Conservation (phyloP, 2,888 invertebrate species). For the Cataglyphis livida region DNA sequence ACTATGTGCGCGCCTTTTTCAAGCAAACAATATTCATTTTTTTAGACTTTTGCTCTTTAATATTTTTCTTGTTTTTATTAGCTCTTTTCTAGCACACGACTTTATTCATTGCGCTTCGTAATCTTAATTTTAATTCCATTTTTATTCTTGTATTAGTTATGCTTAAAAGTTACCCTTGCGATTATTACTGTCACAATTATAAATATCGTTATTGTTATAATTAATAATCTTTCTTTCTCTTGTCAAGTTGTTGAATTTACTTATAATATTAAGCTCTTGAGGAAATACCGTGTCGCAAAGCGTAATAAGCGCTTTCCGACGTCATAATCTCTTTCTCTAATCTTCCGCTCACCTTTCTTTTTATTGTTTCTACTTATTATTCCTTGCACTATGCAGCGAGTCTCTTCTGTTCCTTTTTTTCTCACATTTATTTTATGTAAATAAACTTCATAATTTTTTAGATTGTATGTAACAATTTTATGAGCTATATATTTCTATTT, state of each 20-base stretch:
- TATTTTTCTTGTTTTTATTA: neutral
- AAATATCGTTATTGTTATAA: constrained; percentile 1
- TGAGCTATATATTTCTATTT: neutral
- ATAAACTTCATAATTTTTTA: constrained; percentile 23
- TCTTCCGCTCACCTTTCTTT: constrained; percentile 36
- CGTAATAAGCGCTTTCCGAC: constrained; percentile 47
- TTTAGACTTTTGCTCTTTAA: constrained; percentile 6
- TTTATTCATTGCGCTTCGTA: constrained; percentile 17
- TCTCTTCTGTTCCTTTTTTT: constrained; percentile 13
- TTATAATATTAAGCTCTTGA: constrained; percentile 38
- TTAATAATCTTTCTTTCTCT: constrained; percentile 25
- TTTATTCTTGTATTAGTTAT: constrained; percentile 10
- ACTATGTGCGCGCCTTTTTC: neutral
- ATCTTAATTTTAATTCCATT: neutral
- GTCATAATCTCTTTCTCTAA: constrained; percentile 41
- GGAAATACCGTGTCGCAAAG: constrained; percentile 24
- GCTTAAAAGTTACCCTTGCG: neutral
- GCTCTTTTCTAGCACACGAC: neutral
- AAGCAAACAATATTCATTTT: constrained; percentile 8
- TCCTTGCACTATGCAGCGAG: neutral
- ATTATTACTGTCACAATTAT: constrained; percentile 3
- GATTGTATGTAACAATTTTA: neutral
- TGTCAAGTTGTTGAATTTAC: constrained; percentile 37
- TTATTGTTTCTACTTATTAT: constrained; percentile 16
- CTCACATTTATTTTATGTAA: neutral